A percentile compares a stretch with the other conserved stretches of the same genome.
Evolutionary conservation across 2,888 invertebrate species (phyloP).

Genomic region (Darwinula stevensoni): DNA sequence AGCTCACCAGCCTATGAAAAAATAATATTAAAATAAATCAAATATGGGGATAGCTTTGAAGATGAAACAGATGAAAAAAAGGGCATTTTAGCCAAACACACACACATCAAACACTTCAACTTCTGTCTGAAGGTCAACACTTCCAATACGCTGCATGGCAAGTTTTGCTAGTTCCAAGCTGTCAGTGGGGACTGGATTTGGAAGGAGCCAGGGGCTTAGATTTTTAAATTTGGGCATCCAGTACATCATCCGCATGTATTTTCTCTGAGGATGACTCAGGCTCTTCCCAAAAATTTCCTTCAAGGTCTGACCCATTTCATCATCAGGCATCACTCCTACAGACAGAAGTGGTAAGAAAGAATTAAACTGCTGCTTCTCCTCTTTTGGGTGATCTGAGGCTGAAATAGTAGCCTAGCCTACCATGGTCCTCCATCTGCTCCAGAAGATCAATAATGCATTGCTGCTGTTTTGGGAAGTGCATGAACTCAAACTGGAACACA

Average conservation of each 20-base stretch:
- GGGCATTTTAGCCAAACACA: not conserved
- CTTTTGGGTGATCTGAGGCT: not conserved
- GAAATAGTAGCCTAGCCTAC: constrained; percentile 18
- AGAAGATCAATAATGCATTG: constrained; percentile 65
- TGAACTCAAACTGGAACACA: constrained; percentile 45
- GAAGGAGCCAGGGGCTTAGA: constrained; percentile 54
- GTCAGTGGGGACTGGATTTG: constrained; percentile 43
- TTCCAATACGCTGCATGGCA: constrained; percentile 52
- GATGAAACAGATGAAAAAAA: not conserved
- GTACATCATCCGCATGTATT: constrained; percentile 24
- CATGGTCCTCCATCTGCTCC: constrained; percentile 79
- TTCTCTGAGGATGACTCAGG: constrained; percentile 23
- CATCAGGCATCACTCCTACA: constrained; percentile 60
- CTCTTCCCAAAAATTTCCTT: constrained; percentile 50
- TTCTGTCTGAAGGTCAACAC: constrained; percentile 40
- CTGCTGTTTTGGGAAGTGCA: constrained; percentile 88
- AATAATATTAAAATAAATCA: constrained; percentile 6
- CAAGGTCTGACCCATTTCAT: constrained; percentile 53
- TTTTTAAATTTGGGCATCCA: constrained; percentile 71
- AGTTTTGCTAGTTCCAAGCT: constrained; percentile 42
- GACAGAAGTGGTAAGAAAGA: constrained; percentile 11
- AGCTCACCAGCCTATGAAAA: constrained; percentile 30
- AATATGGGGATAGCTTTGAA: constrained; percentile 1
- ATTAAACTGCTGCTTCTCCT: not conserved
- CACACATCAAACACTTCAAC: constrained; percentile 32